Percentiles rank a stretch among this genome's conserved stretches.
phyloP scores from a whole-genome alignment of 2,888 invertebrate genomes.

The Agriopis aurantiaria region DNA sequence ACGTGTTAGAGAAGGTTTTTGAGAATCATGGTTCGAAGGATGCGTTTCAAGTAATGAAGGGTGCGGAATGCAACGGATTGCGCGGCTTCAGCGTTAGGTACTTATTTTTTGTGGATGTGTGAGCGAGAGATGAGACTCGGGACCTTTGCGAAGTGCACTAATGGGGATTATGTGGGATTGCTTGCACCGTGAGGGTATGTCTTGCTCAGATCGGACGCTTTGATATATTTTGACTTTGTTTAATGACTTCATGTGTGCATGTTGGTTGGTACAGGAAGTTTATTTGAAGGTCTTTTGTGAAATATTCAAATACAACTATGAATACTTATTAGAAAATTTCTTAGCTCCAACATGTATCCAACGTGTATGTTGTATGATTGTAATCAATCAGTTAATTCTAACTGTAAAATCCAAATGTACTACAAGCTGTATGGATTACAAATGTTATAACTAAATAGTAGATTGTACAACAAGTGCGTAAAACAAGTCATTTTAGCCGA shows the following conservation, averaged over 20 bases:
- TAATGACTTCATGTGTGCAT: conserved; percentile 44
- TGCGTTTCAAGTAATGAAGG: conserved; percentile 63
- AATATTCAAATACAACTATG: too few species aligned
- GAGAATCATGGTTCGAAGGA: conserved; percentile 35
- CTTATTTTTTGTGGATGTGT: conserved; percentile 80
- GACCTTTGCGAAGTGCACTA: conserved; percentile 81
- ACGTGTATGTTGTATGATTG: too few species aligned
- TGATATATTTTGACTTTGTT: conserved; percentile 53
- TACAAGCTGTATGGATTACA: too few species aligned
- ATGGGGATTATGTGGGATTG: conserved; percentile 79
- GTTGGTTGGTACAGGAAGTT: conserved; percentile 10
- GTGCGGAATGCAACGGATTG: conserved; percentile 82
- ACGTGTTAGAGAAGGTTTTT: conserved; percentile 53
- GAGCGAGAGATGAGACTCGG: conserved; percentile 66
- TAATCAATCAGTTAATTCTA: too few species aligned
- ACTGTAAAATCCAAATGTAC: background rate
- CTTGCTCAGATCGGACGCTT: conserved; percentile 56
- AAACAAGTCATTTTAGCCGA: too few species aligned
- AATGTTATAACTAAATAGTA: too few species aligned
- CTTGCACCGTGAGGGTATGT: conserved; percentile 66
- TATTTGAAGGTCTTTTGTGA: conserved; percentile 1
- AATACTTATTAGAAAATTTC: background rate
- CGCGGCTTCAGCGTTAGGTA: conserved; percentile 77
- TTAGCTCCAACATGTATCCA: too few species aligned
- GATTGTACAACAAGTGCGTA: too few species aligned